phyloP scores from a whole-genome alignment of 2,888 invertebrate species.

The Horisme vitalbata region DNA sequence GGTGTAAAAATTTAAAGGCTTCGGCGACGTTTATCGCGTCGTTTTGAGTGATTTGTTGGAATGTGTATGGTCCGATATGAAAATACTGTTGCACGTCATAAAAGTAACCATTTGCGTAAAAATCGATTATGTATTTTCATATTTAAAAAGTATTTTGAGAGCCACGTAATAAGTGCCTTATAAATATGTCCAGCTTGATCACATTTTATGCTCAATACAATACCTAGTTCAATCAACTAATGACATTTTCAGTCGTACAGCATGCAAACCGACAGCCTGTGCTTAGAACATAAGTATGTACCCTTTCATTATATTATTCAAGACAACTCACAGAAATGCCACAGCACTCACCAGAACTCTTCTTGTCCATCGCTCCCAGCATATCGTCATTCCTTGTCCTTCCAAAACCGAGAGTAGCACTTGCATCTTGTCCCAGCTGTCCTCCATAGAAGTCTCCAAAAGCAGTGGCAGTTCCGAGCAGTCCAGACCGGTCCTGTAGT shows the following conservation, averaged over 20 bases:
- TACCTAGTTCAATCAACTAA: too few species aligned
- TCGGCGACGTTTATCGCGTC: conserved; percentile 23
- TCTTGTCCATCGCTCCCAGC: conserved; percentile 74
- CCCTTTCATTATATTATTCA: too few species aligned
- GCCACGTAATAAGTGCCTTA: too few species aligned
- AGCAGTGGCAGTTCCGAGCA: conserved; percentile 87
- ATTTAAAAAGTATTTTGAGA: too few species aligned
- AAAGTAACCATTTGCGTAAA: not conserved
- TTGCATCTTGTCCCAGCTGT: conserved; percentile 69
- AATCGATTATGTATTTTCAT: too few species aligned
- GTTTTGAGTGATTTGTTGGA: conserved; percentile 22
- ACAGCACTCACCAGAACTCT: conserved; percentile 70
- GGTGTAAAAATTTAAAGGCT: conserved; percentile 35
- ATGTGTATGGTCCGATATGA: conserved; percentile 9
- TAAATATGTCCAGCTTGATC: too few species aligned
- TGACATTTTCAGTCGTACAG: too few species aligned
- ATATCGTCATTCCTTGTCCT: conserved; percentile 72
- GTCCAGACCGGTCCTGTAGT: conserved; percentile 87
- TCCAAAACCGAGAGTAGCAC: conserved; percentile 64
- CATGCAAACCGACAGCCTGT: too few species aligned
- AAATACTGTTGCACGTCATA: not conserved
- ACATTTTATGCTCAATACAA: too few species aligned
- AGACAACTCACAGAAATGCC: too few species aligned
- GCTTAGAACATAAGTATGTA: too few species aligned
- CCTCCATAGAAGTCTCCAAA: conserved; percentile 87